phyloP scores from a whole-genome alignment of 2,113 vertebrate genomes.

The Daboia siamensis region DNA sequence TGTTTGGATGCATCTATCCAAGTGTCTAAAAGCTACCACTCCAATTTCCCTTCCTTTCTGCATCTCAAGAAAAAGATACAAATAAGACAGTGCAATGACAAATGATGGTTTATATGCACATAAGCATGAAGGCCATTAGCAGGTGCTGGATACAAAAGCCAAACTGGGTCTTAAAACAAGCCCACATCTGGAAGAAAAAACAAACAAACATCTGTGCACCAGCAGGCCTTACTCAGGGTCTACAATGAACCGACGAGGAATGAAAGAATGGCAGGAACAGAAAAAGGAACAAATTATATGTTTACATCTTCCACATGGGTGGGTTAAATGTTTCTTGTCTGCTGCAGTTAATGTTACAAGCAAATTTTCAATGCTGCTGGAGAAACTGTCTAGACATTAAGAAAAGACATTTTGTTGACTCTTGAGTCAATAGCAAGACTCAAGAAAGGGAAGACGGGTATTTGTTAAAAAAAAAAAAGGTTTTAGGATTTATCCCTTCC shows the following conservation, averaged over 20 bases:
- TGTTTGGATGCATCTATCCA: neutral
- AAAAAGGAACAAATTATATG: neutral
- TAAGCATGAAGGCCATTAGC: neutral
- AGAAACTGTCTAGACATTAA: neutral
- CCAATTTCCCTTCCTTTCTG: neutral
- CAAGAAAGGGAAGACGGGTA: neutral
- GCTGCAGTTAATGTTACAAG: neutral
- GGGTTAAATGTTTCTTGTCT: slow-evolving; percentile 13
- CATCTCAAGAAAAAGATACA: neutral
- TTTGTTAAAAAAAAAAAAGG: neutral
- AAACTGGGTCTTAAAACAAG: slow-evolving; percentile 1
- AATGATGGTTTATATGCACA: neutral
- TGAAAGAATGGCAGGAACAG: neutral
- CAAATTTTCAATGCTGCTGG: neutral
- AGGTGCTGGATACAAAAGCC: slow-evolving; percentile 6
- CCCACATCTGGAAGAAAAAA: slow-evolving; percentile 34
- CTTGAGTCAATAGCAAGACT: neutral
- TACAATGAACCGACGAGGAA: neutral
- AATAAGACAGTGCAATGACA: slow-evolving; percentile 24
- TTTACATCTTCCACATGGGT: slow-evolving; percentile 5
- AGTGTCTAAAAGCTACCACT: slow-evolving; percentile 15
- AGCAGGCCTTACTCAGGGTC: slow-evolving; percentile 17
- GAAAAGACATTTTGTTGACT: neutral
- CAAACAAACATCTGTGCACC: neutral
- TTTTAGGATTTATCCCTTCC: neutral